These are phyloP conservation scores for Tetraodon nigroviridis DNA, from an alignment of 2,113 vertebrate species.

Conservation along the genomic window DNA sequence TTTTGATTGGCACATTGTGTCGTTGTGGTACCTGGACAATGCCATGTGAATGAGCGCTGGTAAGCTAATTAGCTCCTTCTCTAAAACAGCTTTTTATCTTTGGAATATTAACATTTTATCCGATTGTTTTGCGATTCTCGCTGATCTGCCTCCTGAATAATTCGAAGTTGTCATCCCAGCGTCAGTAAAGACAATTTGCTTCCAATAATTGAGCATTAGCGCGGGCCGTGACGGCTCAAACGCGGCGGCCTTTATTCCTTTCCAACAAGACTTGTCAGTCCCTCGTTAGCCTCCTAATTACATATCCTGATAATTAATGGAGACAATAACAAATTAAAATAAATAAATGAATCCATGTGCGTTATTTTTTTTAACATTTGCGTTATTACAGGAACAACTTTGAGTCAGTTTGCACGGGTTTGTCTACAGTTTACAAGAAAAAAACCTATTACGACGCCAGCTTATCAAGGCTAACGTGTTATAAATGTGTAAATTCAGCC, in stretches of 20 bases:
- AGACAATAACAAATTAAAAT: not conserved
- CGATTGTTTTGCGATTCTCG: not conserved
- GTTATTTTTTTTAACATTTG: not conserved
- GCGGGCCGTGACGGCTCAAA: not conserved
- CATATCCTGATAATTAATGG: not conserved
- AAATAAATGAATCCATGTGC: not conserved
- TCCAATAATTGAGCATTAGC: not conserved
- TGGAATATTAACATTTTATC: not conserved
- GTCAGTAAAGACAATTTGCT: not conserved
- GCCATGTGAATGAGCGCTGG: too few relatives aligned
- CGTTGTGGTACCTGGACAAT: too few relatives aligned
- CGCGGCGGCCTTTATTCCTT: not conserved
- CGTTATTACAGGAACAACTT: conserved; percentile 31
- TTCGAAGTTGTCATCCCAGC: not conserved
- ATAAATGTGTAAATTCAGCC: conserved; percentile 46
- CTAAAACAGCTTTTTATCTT: too few relatives aligned
- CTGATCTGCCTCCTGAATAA: too few relatives aligned
- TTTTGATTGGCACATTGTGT: too few relatives aligned
- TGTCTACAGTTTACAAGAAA: conserved; percentile 57
- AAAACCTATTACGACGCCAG: conserved; percentile 37
- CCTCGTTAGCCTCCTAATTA: not conserved
- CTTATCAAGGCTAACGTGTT: conserved; percentile 62
- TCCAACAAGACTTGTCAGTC: not conserved
- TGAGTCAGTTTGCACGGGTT: conserved; percentile 47
- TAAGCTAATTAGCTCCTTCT: too few relatives aligned